Base-by-base conservation (phyloP, 2,888 invertebrate species). In the Encarsia formosa region DNA sequence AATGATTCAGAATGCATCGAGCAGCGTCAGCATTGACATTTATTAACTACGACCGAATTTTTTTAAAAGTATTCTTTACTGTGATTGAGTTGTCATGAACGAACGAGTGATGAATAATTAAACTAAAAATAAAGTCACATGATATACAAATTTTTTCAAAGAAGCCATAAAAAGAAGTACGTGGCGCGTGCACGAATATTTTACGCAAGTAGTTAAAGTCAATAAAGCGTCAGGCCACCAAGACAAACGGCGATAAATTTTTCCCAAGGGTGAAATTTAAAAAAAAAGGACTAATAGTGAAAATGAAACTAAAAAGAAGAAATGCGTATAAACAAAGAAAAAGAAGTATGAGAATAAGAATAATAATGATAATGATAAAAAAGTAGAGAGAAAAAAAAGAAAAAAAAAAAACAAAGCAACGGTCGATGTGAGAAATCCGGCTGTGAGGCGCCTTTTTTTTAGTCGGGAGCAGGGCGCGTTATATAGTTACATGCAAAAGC, bases 391-490 rank as follows among this genome's bases (percentile, higher is more conserved):
- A 49, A 20, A 35, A 31, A 37, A 47, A 45, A 29, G 34, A 31
- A 41, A 51, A 40, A 37, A 8, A 41, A 15, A n/a, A n/a, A 4
- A 5, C 18, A 20, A 15, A 23, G 38, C 22, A 39, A 52, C 39
- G 56, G 52, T 52, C 52, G 56, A 56, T 51, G 61, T 58, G 61
- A 60, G 60, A 58, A 60, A 57, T 61, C 49, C 62, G 62, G 62
- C 62, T 63, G 63, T 63, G 63, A 63, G 59, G 59, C 63, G 62
- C 59, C 60, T 57, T 49, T 51, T 51, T n/a, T n/a, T 45, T 59
- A 54, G 59, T 54, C 49, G 49, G 42, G 46, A 46, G 51, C 29
- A 22, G 45, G 48, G 49, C 56, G 53, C 56, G 50, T 31, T 40
- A 37, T 26, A 50, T 20, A 35, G 6, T 24, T 5, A 54, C 18